Conservation (phyloP, 2,797 vertebrate genomes). For the Sus cebifrons region DNA sequence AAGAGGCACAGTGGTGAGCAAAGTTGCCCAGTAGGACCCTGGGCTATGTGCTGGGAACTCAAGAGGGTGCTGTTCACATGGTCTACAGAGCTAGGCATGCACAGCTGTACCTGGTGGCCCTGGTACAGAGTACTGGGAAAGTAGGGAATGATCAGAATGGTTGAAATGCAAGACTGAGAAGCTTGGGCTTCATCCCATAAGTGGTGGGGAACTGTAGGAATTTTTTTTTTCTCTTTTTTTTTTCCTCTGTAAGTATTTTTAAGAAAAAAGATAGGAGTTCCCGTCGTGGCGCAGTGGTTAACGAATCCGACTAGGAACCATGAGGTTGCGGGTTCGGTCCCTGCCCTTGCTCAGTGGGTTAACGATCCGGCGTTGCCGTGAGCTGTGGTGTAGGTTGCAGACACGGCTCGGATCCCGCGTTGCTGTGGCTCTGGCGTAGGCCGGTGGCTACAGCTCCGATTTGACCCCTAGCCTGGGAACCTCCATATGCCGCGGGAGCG, state of each 20-base stretch:
- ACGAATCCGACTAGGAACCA: no score
- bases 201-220: neutral
- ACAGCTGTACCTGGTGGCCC: neutral
- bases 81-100: neutral
- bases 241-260: neutral
- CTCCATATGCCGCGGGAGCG: no score
- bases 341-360: no score
- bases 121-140: neutral
- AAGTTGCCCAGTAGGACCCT: neutral
- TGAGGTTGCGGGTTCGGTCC: no score
- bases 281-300: no score
- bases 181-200: neutral
- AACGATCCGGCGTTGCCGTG: no score
- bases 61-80: neutral
- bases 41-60: neutral
- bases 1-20: neutral
- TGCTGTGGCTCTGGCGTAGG: no score
- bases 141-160: neutral
- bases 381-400: no score
- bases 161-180: neutral
- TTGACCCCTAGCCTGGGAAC: no score
- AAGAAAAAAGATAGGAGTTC: neutral
- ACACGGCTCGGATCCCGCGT: no score
- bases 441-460: no score
- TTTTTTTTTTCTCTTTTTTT: no score